Percentiles rank a stretch among this genome's conserved stretches.
Evolutionary conservation across 64 coral and sea anemone genomes (phyloP).

Genomic region (Orbicella faveolata): DNA sequence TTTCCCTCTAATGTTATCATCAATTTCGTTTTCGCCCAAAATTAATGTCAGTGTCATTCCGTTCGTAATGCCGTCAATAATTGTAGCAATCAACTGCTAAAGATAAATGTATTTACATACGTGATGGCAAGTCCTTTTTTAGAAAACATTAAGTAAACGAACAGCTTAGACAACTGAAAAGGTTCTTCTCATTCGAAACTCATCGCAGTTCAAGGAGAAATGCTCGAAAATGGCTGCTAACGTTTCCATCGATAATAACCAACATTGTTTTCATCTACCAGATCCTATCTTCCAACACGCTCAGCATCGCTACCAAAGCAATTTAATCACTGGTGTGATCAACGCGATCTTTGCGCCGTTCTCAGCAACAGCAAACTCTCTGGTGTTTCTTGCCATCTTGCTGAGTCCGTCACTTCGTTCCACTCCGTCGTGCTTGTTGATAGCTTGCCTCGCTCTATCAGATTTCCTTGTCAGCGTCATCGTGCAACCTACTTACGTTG

Average conservation of each 20-base stretch:
- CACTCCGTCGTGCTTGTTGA: constrained; percentile 54
- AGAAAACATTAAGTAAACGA: background rate
- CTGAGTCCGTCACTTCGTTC: constrained; percentile 41
- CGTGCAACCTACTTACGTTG: constrained; percentile 57
- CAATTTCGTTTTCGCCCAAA: background rate
- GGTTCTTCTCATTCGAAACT: background rate
- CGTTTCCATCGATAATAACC: background rate
- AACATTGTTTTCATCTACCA: background rate
- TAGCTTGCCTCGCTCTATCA: constrained; percentile 66
- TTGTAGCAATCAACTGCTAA: background rate
- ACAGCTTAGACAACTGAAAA: background rate
- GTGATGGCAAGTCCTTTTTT: background rate
- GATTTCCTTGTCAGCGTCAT: constrained; percentile 55
- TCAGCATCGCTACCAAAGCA: constrained; percentile 40
- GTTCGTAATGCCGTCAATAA: background rate
- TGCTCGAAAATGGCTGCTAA: background rate
- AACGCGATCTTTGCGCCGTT: constrained; percentile 65
- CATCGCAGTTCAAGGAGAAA: constrained; percentile 1
- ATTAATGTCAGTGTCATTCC: background rate
- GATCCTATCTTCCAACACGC: constrained; percentile 2
- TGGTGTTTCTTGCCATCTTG: constrained; percentile 53
- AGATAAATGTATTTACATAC: background rate
- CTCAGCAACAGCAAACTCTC: constrained; percentile 52
- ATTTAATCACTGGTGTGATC: constrained; percentile 67
- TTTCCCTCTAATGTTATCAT: background rate